phyloP scores from a whole-genome alignment of 2,113 vertebrate species.

The Anas platyrhynchos region DNA sequence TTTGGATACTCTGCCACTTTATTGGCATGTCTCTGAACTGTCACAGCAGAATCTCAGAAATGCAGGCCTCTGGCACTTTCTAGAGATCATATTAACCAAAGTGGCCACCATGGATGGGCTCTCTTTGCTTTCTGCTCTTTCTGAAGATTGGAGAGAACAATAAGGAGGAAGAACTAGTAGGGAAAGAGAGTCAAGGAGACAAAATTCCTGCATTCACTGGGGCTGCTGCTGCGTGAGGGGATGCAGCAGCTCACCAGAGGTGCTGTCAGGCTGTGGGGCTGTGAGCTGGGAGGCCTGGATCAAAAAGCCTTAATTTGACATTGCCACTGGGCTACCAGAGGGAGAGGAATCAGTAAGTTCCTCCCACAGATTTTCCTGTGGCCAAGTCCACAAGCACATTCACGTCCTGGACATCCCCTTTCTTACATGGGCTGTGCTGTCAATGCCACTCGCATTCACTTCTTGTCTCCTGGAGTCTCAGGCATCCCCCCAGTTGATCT shows the following conservation, averaged over 20 bases:
- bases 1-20: not conserved
- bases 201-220: not conserved
- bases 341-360: not conserved
- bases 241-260: not conserved
- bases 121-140: not conserved
- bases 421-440: accelerated
- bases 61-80: accelerated
- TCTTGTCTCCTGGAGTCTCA: not conserved
- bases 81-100: not conserved
- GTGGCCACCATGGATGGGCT: not conserved
- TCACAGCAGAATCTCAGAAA: accelerated
- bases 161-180: not conserved
- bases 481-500: not conserved
- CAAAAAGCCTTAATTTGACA: not conserved
- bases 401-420: not conserved
- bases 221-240: not conserved
- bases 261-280: not conserved
- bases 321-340: not conserved
- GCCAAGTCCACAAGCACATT: not conserved
- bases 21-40: accelerated
- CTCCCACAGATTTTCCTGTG: not conserved
- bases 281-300: not conserved
- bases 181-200: not conserved
- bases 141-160: not conserved
- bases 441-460: accelerated